These are phyloP conservation scores for Lasioglossum morio DNA, from an alignment of 2,888 invertebrate genomes.

Conservation along the genomic window DNA sequence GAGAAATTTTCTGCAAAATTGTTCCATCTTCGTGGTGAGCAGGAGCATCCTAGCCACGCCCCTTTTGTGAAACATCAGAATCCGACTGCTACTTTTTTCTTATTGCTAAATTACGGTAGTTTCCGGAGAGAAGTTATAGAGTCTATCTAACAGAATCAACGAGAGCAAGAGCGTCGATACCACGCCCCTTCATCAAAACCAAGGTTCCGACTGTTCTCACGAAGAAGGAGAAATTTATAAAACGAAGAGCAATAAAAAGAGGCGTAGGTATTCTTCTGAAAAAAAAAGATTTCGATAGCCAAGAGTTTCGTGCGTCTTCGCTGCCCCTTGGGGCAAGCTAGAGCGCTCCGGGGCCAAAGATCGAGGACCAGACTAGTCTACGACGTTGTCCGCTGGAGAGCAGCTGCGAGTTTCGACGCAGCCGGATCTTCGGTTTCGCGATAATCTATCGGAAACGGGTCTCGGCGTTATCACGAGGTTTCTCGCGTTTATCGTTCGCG, in stretches of 20 bases:
- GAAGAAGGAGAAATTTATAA: not conserved
- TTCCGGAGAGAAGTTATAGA: not conserved
- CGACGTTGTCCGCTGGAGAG: not conserved
- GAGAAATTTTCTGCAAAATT: not conserved
- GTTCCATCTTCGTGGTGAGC: not conserved
- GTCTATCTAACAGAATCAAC: not conserved
- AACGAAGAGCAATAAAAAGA: not conserved
- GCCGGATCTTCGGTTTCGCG: conserved; percentile 25
- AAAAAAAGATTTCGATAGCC: no score
- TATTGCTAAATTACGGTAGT: not conserved
- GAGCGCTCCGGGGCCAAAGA: not conserved
- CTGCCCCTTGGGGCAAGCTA: not conserved
- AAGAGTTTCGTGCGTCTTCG: not conserved
- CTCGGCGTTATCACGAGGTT: conserved; percentile 31
- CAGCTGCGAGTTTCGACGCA: conserved; percentile 32
- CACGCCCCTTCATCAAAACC: no score
- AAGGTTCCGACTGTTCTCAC: no score
- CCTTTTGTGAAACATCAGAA: not conserved
- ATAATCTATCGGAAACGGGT: conserved; percentile 39
- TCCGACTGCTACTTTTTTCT: not conserved
- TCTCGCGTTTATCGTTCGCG: conserved; percentile 37
- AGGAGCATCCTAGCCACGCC: not conserved
- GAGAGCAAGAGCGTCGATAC: no score
- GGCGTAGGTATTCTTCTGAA: not conserved
- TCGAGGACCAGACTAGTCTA: not conserved